Evolutionary conservation across 2,888 invertebrate species (phyloP), one percentile per base, ranked within the genome.

Genomic region (Notocelia uddmanniana): DNA sequence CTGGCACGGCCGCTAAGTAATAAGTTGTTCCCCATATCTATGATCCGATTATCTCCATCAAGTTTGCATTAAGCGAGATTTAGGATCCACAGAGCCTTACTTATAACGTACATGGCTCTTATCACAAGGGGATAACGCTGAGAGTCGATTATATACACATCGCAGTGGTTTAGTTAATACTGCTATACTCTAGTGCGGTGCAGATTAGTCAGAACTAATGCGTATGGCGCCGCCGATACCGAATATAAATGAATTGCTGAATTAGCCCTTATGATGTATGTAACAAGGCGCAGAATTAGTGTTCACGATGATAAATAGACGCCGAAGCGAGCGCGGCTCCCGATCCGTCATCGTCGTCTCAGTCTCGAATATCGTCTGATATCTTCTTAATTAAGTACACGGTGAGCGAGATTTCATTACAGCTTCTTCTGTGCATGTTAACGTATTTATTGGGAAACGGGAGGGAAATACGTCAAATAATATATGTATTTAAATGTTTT

Each of bases 201-300:
- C 60, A 58, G 66, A 71, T 71, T 71, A 71, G 70, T 66, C 64
- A 41, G 66, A 37, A 66, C 70, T 71, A 71, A 71, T 71, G 70
- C 54, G 70, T 52, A 48, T 34, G 50, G 50, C 66, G 52, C 18
- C 41, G 52, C 37, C 18, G 59, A 66, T 54, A 66, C 37, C 21
- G 41, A 31, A 41, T 37, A 66, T 21, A 59, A 64, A 64, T 58
- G 58, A 57, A 37, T 37, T 52, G 21, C 57, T 15, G 37, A 55
- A 55, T 48, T 48, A 48, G 54, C 11, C 21, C 55, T 48, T 63
- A 54, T 19, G 19, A 34, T 48, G 45, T 31, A 68, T 26, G 55
- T 31, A n/a, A 34, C 55, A 69, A 55, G 48, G 69, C 48, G 45
- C 62, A 48, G 26, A 19, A 18, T 23, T 19, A 34, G 55, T 34